A percentile compares a stretch with the other conserved stretches of the same genome.
Conservation (phyloP, 1,140 invertebrate genomes). For the Probaryconus sp. region DNA sequence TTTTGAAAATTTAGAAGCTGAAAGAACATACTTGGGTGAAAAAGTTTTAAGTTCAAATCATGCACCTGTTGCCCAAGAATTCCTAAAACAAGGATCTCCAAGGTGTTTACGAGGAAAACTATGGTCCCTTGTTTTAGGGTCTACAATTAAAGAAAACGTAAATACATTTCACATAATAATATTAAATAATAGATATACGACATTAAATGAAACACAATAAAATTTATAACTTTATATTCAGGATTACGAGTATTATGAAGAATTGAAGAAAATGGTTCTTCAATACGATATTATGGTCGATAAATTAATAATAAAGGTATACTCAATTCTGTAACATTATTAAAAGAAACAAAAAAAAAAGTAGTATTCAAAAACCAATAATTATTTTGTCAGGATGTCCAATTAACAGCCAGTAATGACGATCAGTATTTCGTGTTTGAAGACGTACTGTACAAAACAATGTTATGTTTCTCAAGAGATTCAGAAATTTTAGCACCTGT, state of each 20-base stretch:
- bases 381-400: conserved; percentile 85
- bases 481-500: conserved; percentile 86
- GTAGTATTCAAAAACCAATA: neutral
- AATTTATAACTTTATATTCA: conserved; percentile 76
- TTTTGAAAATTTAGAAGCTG: conserved; percentile 82
- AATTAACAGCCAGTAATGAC: conserved; percentile 96
- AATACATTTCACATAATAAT: conserved; percentile 26
- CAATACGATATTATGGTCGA: conserved; percentile 95
- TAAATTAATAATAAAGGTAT: conserved; percentile 93
- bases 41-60: conserved; percentile 83
- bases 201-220: no score
- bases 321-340: conserved; percentile 2
- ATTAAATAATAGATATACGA: neutral
- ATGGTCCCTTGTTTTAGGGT: conserved; percentile 90
- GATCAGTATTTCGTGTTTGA: conserved; percentile 99
- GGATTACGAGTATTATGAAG: conserved; percentile 90
- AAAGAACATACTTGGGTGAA: conserved; percentile 83
- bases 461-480: conserved; percentile 96
- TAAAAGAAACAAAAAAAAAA: neutral
- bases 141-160: conserved; percentile 84
- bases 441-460: conserved; percentile 95
- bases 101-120: conserved; percentile 85
- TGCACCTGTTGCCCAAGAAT: conserved; percentile 89
- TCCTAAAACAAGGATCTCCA: conserved; percentile 90
- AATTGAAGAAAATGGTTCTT: conserved; percentile 89